These are phyloP conservation scores for Agriopis leucophaearia DNA, from an alignment of 2,888 invertebrate species.

Conservation along the genomic window DNA sequence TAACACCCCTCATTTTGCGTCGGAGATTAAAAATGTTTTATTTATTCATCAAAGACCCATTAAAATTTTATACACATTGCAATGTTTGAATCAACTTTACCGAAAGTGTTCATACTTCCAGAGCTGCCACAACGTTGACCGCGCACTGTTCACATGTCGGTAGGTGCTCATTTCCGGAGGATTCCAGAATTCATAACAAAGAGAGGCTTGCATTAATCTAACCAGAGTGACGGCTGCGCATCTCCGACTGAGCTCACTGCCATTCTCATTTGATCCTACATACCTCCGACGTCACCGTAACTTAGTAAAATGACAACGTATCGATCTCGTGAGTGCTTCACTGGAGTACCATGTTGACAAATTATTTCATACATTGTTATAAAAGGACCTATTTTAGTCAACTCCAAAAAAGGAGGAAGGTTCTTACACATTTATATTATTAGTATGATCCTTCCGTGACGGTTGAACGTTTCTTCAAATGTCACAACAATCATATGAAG, in stretches of 20 bases:
- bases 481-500: background rate
- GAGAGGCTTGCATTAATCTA: constrained; percentile 22
- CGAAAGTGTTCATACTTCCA: background rate
- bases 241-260: constrained; percentile 5
- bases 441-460: too few species aligned
- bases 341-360: background rate
- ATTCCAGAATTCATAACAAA: constrained; percentile 29
- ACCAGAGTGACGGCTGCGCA: background rate
- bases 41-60: too few species aligned
- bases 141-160: background rate
- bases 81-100: too few species aligned
- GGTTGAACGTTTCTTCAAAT: background rate
- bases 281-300: background rate
- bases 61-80: too few species aligned
- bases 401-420: too few species aligned
- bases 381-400: too few species aligned
- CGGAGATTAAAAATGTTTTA: too few species aligned
- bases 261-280: constrained; percentile 1
- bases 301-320: background rate
- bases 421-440: too few species aligned
- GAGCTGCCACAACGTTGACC: background rate
- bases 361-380: too few species aligned
- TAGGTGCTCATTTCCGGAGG: constrained; percentile 23
- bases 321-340: background rate
- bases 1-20: too few species aligned